phyloP scores from a whole-genome alignment of 2,888 invertebrate species.

The Neelides folsomi region DNA sequence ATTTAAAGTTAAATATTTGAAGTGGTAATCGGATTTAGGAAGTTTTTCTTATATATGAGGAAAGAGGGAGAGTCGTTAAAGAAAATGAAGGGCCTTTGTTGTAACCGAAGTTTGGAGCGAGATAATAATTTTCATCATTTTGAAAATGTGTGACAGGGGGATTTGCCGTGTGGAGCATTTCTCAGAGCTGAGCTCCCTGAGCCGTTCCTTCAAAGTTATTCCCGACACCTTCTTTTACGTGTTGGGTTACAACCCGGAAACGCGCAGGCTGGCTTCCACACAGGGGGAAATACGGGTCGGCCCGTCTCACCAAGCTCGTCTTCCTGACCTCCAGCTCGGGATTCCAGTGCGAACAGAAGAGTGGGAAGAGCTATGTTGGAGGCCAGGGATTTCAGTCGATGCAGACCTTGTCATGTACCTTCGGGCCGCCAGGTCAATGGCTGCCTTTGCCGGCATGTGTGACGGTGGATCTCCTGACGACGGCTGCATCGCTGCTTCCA shows the following conservation, averaged over 20 bases:
- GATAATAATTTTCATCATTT: background rate
- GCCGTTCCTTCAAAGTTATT: constrained; percentile 38
- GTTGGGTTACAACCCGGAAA: constrained; percentile 44
- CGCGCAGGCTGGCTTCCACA: constrained; percentile 36
- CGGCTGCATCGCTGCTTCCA: constrained; percentile 88
- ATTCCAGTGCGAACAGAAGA: constrained; percentile 42
- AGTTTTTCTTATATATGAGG: constrained; percentile 2
- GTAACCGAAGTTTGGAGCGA: background rate
- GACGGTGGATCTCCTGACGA: constrained; percentile 85
- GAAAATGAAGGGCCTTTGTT: background rate
- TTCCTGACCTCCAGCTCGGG: constrained; percentile 45
- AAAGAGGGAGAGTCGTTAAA: background rate
- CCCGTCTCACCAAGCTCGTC: constrained; percentile 48
- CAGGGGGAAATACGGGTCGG: constrained; percentile 50
- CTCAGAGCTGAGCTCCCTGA: constrained; percentile 40
- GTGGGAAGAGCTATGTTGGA: constrained; percentile 84
- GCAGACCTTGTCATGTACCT: constrained; percentile 95
- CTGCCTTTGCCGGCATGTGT: constrained; percentile 97
- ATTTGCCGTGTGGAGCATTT: constrained; percentile 44
- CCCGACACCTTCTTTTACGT: constrained; percentile 45
- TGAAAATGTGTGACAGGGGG: constrained; percentile 38
- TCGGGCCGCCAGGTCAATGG: constrained; percentile 92
- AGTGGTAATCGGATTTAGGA: constrained; percentile 1
- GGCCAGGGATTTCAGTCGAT: constrained; percentile 82
- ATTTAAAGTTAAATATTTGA: background rate